Evolutionary conservation across 2,797 vertebrate species (phyloP).

Genomic region (Mus spretus): DNA sequence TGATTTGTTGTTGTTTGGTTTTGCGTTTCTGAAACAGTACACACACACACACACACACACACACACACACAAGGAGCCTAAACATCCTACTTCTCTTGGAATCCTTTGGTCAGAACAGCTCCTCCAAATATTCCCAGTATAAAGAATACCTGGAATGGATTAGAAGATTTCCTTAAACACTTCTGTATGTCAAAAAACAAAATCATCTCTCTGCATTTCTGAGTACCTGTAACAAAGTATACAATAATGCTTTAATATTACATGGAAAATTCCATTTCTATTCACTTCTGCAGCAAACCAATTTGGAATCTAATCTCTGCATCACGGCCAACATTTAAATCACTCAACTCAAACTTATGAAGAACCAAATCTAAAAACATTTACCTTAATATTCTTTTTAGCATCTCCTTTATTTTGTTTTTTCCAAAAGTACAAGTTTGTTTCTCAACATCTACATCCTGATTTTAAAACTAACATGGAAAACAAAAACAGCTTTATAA

Average conservation of each 20-base stretch:
- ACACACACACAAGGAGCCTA: background rate
- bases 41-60: background rate
- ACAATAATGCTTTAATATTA: background rate
- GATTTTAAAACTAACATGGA: background rate
- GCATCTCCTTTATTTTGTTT: background rate
- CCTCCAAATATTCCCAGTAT: background rate
- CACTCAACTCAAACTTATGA: background rate
- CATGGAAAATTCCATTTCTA: background rate
- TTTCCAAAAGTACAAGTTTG: background rate
- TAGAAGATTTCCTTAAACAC: background rate
- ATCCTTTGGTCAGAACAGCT: background rate
- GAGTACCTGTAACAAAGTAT: background rate
- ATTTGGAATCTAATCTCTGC: background rate
- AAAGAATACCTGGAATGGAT: background rate
- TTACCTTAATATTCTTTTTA: background rate
- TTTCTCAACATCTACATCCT: background rate
- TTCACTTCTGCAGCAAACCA: background rate
- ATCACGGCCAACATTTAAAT: background rate
- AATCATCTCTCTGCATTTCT: background rate
- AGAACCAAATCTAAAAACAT: background rate
- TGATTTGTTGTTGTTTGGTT: background rate
- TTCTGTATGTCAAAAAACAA: background rate
- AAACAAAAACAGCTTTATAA: background rate
- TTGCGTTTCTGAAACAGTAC: background rate
- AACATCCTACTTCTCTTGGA: background rate